Evolutionary conservation across 2,113 vertebrate genomes (phyloP).

Genomic region (Halcyon senegalensis): DNA sequence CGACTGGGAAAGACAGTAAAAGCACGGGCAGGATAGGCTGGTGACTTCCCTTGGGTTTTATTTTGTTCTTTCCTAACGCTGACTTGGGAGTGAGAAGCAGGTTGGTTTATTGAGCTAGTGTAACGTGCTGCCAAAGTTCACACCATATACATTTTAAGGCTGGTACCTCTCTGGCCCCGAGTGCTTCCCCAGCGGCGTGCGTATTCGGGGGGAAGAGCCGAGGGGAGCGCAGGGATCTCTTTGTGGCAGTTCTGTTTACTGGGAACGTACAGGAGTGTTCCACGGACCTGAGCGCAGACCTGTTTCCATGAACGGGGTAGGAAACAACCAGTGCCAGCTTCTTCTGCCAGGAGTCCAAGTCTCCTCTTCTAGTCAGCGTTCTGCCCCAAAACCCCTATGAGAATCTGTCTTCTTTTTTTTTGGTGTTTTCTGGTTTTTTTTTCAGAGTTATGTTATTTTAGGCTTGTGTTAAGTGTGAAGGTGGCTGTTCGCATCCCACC

Average conservation of each 20-base stretch:
- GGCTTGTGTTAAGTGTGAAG: not conserved
- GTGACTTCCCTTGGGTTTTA: not conserved
- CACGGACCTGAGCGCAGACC: not conserved
- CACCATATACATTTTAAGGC: accelerated
- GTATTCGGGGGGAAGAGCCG: not conserved
- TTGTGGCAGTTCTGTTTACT: not conserved
- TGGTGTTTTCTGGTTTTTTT: not conserved
- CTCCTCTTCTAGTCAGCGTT: not conserved
- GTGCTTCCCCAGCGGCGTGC: accelerated
- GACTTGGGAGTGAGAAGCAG: not conserved
- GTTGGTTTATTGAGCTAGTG: not conserved
- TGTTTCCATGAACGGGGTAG: not conserved
- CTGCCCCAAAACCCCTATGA: not conserved
- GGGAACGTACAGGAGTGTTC: not conserved
- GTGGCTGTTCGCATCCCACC: not conserved
- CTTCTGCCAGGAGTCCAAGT: not conserved
- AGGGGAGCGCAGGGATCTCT: not conserved
- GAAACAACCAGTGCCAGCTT: not conserved
- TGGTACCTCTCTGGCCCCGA: not conserved
- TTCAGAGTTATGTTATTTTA: not conserved
- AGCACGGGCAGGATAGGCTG: not conserved
- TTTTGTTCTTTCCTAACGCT: not conserved
- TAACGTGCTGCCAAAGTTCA: not conserved
- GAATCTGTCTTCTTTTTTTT: not conserved
- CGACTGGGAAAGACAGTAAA: not conserved